Evolutionary conservation across 2,888 invertebrate species (phyloP).

Genomic region (Trachelus stipa): DNA sequence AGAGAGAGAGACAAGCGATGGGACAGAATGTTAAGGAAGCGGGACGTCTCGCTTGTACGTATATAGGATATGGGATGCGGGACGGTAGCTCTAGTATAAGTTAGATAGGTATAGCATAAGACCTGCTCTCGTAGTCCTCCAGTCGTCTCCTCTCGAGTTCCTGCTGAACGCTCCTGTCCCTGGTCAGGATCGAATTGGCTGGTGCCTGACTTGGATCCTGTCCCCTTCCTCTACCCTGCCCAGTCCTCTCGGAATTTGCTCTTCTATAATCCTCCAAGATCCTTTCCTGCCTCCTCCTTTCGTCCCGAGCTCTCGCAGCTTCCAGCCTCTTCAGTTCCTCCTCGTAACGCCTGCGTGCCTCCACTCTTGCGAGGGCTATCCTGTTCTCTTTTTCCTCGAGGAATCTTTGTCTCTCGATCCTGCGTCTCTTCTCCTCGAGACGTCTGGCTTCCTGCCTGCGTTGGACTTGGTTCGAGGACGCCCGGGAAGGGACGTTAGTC

Average conservation of each 20-base stretch:
- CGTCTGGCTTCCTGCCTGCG: slow-evolving; percentile 27
- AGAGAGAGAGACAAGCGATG: too few species aligned
- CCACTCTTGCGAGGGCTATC: slow-evolving; percentile 37
- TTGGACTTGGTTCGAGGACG: slow-evolving; percentile 24
- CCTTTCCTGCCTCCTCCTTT: background rate
- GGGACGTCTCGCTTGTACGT: too few species aligned
- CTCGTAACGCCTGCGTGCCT: slow-evolving; percentile 33
- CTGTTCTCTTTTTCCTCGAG: slow-evolving; percentile 10
- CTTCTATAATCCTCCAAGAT: slow-evolving; percentile 19
- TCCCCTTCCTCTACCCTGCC: slow-evolving; percentile 26
- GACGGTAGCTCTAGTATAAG: too few species aligned
- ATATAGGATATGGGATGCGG: too few species aligned
- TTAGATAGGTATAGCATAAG: too few species aligned
- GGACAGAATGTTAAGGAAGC: too few species aligned
- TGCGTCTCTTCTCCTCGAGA: slow-evolving; percentile 16
- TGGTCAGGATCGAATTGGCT: slow-evolving; percentile 15
- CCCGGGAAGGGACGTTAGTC: slow-evolving; percentile 31
- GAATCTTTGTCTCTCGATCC: slow-evolving; percentile 18
- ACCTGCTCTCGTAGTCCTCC: too few species aligned
- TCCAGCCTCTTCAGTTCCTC: slow-evolving; percentile 13
- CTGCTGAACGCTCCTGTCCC: slow-evolving; percentile 14
- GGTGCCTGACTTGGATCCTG: slow-evolving; percentile 13
- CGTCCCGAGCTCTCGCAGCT: slow-evolving; percentile 11
- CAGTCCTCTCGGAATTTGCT: slow-evolving; percentile 28
- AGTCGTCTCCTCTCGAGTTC: slow-evolving; percentile 22